Evolutionary conservation across 2,888 invertebrate species (phyloP).

Genomic region (Podabrus alpinus): DNA sequence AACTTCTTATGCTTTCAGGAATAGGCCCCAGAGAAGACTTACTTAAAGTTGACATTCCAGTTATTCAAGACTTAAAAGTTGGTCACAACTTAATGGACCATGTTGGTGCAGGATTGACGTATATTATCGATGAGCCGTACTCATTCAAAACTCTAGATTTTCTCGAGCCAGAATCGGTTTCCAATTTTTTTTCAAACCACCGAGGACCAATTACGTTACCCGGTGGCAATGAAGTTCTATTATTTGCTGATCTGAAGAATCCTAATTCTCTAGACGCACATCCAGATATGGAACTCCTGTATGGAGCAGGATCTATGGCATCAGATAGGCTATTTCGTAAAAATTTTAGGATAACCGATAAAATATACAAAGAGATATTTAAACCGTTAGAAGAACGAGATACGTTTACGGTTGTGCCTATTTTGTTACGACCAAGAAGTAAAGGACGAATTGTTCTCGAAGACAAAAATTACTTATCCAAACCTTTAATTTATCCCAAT

Average conservation of each 20-base stretch:
- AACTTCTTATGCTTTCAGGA: conserved; percentile 76
- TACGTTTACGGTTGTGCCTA: conserved; percentile 58
- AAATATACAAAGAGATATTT: conserved; percentile 48
- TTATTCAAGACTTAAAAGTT: conserved; percentile 59
- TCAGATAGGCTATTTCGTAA: conserved; percentile 58
- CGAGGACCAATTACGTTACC: conserved; percentile 59
- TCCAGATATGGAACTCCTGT: conserved; percentile 71
- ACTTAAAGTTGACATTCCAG: conserved; percentile 50
- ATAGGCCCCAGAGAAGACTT: conserved; percentile 58
- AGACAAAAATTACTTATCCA: conserved; percentile 59
- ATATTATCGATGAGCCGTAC: conserved; percentile 60
- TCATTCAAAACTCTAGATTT: conserved; percentile 51
- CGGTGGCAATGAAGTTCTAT: conserved; percentile 70
- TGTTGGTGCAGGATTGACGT: conserved; percentile 69
- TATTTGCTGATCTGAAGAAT: conserved; percentile 65
- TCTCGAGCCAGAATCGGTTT: conserved; percentile 41
- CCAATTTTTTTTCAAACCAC: conserved; percentile 50
- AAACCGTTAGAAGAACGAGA: conserved; percentile 50
- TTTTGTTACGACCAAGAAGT: conserved; percentile 65
- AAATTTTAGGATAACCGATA: conserved; percentile 56
- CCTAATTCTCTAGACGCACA: conserved; percentile 63
- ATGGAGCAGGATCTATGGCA: conserved; percentile 65
- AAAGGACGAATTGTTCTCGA: conserved; percentile 62
- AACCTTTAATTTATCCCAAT: conserved; percentile 66
- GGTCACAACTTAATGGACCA: conserved; percentile 62